These are phyloP conservation scores for Cryptotis parvus DNA, from an alignment of 2,113 vertebrate species.

Conservation along the genomic window DNA sequence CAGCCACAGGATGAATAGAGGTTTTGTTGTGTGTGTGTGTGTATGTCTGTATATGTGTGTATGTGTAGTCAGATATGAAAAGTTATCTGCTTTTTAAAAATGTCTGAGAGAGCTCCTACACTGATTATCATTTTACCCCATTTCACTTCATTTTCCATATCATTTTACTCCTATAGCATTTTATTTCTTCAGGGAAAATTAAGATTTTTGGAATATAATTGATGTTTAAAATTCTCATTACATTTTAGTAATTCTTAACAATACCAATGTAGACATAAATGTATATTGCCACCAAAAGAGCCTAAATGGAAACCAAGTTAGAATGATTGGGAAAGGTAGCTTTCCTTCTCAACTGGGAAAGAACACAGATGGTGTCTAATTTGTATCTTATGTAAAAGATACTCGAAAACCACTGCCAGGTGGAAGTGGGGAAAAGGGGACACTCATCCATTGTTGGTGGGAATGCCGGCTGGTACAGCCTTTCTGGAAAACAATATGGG, in stretches of 20 bases:
- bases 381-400: not conserved
- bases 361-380: not conserved
- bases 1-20: not conserved
- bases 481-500: no score
- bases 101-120: not conserved
- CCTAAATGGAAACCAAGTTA: not conserved
- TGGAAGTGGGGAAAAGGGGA: no score
- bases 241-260: not conserved
- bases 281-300: not conserved
- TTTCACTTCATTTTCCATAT: no score
- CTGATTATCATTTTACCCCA: not conserved
- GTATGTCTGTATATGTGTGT: not conserved
- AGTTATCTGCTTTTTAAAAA: slow-evolving; percentile 10
- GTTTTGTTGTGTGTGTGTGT: no score
- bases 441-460: no score
- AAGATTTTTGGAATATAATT: slow-evolving; percentile 18
- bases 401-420: not conserved
- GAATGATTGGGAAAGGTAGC: not conserved
- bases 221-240: not conserved
- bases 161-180: not conserved
- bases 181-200: not conserved
- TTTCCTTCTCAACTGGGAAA: not conserved
- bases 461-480: no score
- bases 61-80: not conserved
- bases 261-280: not conserved